A percentile compares a stretch with the other conserved stretches of the same genome.
phyloP scores from a whole-genome alignment of 2,797 vertebrate genomes.

The Dryobates pubescens region DNA sequence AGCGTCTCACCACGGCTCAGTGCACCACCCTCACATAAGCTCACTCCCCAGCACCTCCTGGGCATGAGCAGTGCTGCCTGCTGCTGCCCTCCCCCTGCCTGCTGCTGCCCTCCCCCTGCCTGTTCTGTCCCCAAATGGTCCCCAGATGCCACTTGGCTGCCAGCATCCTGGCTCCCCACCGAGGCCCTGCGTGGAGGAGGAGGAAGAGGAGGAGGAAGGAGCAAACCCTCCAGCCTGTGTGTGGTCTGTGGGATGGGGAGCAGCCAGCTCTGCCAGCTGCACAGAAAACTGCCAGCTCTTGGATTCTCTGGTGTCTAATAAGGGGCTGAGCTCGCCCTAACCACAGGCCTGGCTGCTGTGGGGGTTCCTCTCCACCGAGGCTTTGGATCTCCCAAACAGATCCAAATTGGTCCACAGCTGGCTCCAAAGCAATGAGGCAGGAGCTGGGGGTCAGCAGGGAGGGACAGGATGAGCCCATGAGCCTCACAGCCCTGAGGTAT shows the following conservation, averaged over 20 bases:
- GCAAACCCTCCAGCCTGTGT: fast-evolving
- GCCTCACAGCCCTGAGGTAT: not conserved
- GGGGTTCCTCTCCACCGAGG: not conserved
- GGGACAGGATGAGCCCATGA: fast-evolving
- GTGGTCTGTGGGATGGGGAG: not conserved
- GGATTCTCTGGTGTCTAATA: not conserved
- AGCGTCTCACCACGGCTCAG: fast-evolving
- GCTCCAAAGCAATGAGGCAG: not conserved
- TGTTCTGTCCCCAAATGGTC: not conserved
- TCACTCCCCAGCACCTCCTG: not conserved
- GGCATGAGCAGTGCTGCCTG: fast-evolving
- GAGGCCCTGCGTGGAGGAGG: not conserved
- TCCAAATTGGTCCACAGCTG: fast-evolving
- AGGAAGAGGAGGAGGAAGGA: not conserved
- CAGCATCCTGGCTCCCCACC: not conserved
- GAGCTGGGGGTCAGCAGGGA: no score
- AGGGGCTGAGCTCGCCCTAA: not conserved
- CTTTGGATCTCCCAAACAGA: not conserved
- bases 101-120: not conserved
- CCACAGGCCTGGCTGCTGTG: fast-evolving
- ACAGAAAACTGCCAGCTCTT: fast-evolving
- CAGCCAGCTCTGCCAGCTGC: not conserved
- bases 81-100: not conserved
- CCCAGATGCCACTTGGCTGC: not conserved
- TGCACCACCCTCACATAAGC: not conserved